Base-by-base conservation (phyloP, 2,113 vertebrate genomes). In the Chauna torquata region DNA sequence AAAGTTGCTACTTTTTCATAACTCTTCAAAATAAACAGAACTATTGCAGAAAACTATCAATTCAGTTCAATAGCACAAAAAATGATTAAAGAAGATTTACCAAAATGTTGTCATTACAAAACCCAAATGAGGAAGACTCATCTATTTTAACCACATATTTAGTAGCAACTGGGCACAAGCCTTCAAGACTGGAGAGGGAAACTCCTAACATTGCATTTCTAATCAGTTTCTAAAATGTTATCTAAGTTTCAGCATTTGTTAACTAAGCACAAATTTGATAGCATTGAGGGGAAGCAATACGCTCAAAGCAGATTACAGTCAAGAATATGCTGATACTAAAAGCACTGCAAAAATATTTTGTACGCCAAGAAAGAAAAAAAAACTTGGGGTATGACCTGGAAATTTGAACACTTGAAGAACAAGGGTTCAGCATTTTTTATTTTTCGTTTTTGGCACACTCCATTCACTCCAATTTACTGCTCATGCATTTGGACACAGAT, bases 251-350 rank as follows among this genome's bases (percentile, higher is more conserved):
- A 92, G 88, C 77, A 70, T 95, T 81, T 84, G 77, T 94, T 95
- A 97, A 68, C 72, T 62, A 92, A 96, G 83, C 80, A 82, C 75
- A 88, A 97, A 96, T 90, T 90, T 72, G 94, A 97, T 94, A 97
- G 76, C 92, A 91, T 76, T 82, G 92, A 95, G 92, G 79, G 78
- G 92, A 94, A 97, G 94, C 94, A 92, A 95, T 86, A 92, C 84
- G 68, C 82, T 96, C 91, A 68, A 70, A 95, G 88, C 68, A 89
- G 90, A 97, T 97, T 97, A 93, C 76, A 81, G 65, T 77, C 91
- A 92, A 93, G 96, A 97, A 97, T 96, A 96, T 93, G 87, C 96
- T 97, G 97, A 98, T 97, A 96, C n/a, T 38, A 45, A 95, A 85
- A 82, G 86, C 42, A 55, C 70, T 91, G 77, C 91, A 96, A 96